Percentiles rank a stretch among this genome's conserved stretches.
phyloP scores from a whole-genome alignment of 35 echinoderm and acorn worm species.

The Acanthaster planci region DNA sequence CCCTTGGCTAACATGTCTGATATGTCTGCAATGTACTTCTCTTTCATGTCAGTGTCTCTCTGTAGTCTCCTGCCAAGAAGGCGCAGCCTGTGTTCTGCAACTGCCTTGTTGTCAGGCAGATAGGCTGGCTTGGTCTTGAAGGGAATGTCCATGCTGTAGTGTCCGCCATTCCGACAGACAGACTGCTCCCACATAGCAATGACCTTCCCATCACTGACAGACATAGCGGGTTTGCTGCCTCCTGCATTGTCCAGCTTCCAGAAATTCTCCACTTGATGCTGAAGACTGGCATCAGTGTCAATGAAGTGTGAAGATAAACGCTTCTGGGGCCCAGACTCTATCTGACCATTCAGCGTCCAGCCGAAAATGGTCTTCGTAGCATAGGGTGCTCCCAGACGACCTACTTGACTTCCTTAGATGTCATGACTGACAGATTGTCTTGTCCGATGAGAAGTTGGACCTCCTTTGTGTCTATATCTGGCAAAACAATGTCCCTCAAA shows the following conservation, averaged over 20 bases:
- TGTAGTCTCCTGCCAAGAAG: slow-evolving; percentile 36
- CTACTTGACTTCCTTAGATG: slow-evolving; percentile 58
- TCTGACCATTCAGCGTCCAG: no score
- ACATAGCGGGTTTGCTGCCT: neutral
- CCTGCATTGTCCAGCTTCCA: slow-evolving; percentile 13
- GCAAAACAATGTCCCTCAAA: slow-evolving; percentile 36
- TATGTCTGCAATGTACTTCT: slow-evolving; percentile 52
- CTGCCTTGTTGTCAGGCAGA: slow-evolving; percentile 42
- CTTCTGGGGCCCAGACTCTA: slow-evolving; percentile 27
- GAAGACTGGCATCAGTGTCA: neutral
- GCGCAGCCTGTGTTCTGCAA: slow-evolving; percentile 52
- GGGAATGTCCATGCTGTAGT: slow-evolving; percentile 54
- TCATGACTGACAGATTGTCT: slow-evolving; percentile 58
- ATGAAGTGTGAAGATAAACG: no score
- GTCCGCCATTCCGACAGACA: neutral
- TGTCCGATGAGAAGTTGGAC: slow-evolving; percentile 64
- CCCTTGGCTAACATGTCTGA: slow-evolving; percentile 54
- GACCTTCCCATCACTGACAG: slow-evolving; percentile 10
- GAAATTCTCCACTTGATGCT: neutral
- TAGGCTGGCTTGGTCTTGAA: neutral
- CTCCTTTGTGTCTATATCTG: slow-evolving; percentile 7
- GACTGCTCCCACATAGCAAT: slow-evolving; percentile 50
- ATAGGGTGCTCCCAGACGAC: slow-evolving; percentile 40
- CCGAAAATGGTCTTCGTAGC: slow-evolving; percentile 35
- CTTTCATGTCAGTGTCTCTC: slow-evolving; percentile 29